Evolutionary conservation across 2,797 vertebrate species (phyloP).

Genomic region (Ibycter americanus): DNA sequence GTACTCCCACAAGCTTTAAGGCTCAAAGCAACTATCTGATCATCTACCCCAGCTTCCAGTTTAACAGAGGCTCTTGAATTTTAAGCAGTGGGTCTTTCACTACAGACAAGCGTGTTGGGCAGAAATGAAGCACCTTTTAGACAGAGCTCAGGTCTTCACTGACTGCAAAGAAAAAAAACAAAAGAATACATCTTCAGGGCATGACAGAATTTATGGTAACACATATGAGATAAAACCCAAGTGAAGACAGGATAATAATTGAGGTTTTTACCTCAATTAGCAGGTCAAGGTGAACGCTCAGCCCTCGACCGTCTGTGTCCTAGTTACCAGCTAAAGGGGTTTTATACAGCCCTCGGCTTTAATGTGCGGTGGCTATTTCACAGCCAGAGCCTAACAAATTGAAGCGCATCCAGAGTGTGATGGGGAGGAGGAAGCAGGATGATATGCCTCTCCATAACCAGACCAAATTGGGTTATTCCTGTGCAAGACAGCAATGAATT

Average conservation of each 20-base stretch:
- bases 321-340: neutral
- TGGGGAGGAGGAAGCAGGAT: neutral
- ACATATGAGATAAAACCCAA: neutral
- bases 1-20: rapidly evolving
- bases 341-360: neutral
- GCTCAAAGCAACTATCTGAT: neutral
- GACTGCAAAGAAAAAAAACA: neutral
- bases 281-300: neutral
- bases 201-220: neutral
- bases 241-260: neutral
- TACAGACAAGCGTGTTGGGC: neutral
- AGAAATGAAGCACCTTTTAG: neutral
- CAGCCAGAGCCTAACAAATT: neutral
- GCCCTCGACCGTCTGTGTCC: neutral
- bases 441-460: neutral
- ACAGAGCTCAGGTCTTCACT: neutral
- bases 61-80: neutral
- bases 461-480: neutral
- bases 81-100: neutral
- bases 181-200: neutral
- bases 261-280: neutral
- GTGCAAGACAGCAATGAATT: neutral
- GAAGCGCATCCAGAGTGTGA: neutral
- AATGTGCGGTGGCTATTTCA: neutral
- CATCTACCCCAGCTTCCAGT: neutral